These are phyloP conservation scores for Australoheros facetus DNA, from an alignment of 2,797 vertebrate species.

Conservation along the genomic window DNA sequence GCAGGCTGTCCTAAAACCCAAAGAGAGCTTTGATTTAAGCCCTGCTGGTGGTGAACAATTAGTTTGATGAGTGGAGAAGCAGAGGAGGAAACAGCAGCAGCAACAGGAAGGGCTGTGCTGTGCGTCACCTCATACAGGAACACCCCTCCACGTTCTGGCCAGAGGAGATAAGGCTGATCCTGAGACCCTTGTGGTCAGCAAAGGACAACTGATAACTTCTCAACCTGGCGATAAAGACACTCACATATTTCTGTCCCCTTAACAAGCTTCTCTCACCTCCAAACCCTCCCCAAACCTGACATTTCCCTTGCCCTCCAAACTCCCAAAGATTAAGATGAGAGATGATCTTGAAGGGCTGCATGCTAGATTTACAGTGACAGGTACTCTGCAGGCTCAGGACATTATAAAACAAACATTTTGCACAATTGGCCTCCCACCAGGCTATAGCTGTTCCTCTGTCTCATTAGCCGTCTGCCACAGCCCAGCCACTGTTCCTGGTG, in stretches of 20 bases:
- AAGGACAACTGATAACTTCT: conserved; percentile 79
- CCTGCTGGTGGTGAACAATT: conserved; percentile 82
- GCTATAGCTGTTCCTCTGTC: conserved; percentile 58
- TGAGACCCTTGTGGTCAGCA: conserved; percentile 79
- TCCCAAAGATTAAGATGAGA: conserved; percentile 54
- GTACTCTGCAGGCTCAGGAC: conserved; percentile 59
- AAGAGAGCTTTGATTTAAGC: conserved; percentile 51
- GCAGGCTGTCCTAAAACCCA: conserved; percentile 32
- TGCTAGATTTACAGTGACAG: conserved; percentile 63
- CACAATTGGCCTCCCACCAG: conserved; percentile 69
- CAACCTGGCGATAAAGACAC: conserved; percentile 69
- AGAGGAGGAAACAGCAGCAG: conserved; percentile 83
- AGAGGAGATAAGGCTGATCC: conserved; percentile 86
- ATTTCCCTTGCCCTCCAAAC: conserved; percentile 24
- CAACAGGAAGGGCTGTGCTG: conserved; percentile 85
- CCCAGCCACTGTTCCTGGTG: conserved; percentile 66
- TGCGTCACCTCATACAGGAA: conserved; percentile 86
- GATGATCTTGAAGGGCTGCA: conserved; percentile 56
- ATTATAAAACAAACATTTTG: conserved; percentile 72
- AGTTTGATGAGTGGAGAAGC: conserved; percentile 77
- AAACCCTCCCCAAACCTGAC: background rate
- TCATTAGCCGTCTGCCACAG: conserved; percentile 73
- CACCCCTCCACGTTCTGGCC: conserved; percentile 82
- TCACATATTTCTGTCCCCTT: conserved; percentile 38
- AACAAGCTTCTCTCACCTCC: conserved; percentile 11